Base-by-base conservation (phyloP, 2,888 invertebrate genomes). In the Xestia xanthographa region DNA sequence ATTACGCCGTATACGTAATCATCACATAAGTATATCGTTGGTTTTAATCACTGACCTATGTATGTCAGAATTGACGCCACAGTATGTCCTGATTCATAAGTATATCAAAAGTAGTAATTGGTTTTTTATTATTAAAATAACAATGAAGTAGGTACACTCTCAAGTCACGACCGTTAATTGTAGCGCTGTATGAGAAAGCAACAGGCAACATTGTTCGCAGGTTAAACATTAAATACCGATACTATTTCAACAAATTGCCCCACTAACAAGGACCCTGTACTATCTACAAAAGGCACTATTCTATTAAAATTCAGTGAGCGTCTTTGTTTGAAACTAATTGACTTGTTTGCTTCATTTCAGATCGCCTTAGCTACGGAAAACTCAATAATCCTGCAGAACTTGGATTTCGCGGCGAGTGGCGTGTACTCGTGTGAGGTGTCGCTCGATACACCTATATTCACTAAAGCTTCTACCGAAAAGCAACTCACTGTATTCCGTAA, bases 401-500 rank as follows among this genome's bases (percentile, higher is more conserved):
- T 98, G 91, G 97, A 98, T 94, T 98, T 98, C 92, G 97, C 97
- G 75, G 98, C 98, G 78, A 97, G 97, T 82, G 98, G 98, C 86
- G 96, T 95, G 85, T 98, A 98, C 95, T 97, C 97, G 68, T 98
- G 98, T 92, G 97, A 97, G 90, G 98, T 98, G 53, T 97, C 98
- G 75, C 97, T 97, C 91, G 97, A 97, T 92, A 97, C 97, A 62
- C 98, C 98, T 82, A 98, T 98, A 93, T 98, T 97, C 95, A 98
- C 97, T 74, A 98, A 98, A 94, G 97, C 97, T 79, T 98, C 98
- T 65, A 97, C 97, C 77, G 97, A 97, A 90, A 97, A 97, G 92
- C 97, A 97, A 91, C 97, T 98, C 87, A 97, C 97, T 86, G 98
- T 98, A 83, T 98, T 98, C 95, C 98, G 98, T 98, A 94, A 97